These are phyloP conservation scores for Hippoglossus stenolepis DNA, from an alignment of 2,113 vertebrate species.

Conservation along the genomic window DNA sequence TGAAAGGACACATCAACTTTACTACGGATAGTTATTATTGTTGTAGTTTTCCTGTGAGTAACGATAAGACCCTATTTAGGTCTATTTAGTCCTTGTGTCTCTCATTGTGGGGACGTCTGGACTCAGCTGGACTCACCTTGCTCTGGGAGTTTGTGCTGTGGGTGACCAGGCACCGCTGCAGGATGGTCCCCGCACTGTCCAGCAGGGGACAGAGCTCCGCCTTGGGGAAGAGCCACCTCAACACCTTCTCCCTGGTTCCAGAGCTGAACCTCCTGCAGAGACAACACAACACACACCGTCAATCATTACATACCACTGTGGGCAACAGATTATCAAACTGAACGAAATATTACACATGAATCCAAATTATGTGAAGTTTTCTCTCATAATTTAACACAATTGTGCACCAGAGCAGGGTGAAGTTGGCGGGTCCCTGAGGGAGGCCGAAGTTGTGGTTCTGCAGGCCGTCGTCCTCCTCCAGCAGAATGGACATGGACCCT, in stretches of 20 bases:
- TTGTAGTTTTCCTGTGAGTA: too few species aligned
- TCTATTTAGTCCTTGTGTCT: too few species aligned
- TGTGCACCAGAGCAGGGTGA: slow-evolving; percentile 82
- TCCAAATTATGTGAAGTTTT: not conserved
- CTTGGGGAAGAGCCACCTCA: slow-evolving; percentile 81
- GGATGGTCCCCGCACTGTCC: slow-evolving; percentile 75
- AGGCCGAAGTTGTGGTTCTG: slow-evolving; percentile 53
- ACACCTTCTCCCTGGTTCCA: slow-evolving; percentile 74
- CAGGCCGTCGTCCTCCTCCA: slow-evolving; percentile 59
- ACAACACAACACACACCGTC: not conserved
- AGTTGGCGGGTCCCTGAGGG: slow-evolving; percentile 81
- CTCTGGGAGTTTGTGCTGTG: slow-evolving; percentile 77
- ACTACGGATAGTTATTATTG: too few species aligned
- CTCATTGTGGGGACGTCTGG: not conserved
- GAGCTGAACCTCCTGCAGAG: slow-evolving; percentile 75
- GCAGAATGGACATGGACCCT: slow-evolving; percentile 74
- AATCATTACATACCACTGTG: not conserved
- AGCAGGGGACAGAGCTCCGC: slow-evolving; percentile 79
- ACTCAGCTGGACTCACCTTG: slow-evolving; percentile 59
- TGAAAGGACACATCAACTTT: too few species aligned
- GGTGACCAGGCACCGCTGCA: slow-evolving; percentile 80
- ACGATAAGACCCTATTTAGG: too few species aligned
- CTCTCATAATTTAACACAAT: not conserved
- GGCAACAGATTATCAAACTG: not conserved
- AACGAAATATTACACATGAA: not conserved